Conservation (phyloP, 2,113 vertebrate genomes). For the Neopipo cinnamomea region DNA sequence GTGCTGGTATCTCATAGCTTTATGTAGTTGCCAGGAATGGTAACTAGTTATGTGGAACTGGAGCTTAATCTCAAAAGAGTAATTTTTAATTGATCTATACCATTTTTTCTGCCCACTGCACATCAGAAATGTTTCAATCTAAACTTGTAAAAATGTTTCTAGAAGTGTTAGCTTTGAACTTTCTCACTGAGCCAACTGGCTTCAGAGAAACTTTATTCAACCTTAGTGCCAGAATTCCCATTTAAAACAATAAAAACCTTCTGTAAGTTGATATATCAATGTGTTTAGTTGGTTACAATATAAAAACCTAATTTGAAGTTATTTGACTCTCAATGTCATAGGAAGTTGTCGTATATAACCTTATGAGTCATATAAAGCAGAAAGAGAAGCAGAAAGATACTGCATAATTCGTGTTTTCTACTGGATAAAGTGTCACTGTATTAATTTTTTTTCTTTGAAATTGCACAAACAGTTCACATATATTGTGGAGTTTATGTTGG, state of each 20-base stretch:
- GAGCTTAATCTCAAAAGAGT: neutral
- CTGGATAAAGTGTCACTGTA: neutral
- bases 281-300: neutral
- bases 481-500: neutral
- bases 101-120: neutral
- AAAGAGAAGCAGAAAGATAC: neutral
- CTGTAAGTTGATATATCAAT: neutral
- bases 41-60: neutral
- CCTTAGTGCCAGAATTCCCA: neutral
- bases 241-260: neutral
- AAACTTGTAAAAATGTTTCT: neutral
- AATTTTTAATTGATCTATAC: neutral
- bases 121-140: neutral
- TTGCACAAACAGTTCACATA: neutral
- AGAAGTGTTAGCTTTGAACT: neutral
- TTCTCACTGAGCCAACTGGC: neutral
- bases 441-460: neutral
- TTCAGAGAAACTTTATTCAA: neutral
- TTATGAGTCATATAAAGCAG: neutral
- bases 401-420: neutral
- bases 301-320: neutral
- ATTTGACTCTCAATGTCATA: neutral
- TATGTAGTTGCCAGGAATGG: neutral
- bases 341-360: neutral
- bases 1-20: neutral